phyloP scores from a whole-genome alignment of 2,888 invertebrate genomes.

The Ctena decussata region DNA sequence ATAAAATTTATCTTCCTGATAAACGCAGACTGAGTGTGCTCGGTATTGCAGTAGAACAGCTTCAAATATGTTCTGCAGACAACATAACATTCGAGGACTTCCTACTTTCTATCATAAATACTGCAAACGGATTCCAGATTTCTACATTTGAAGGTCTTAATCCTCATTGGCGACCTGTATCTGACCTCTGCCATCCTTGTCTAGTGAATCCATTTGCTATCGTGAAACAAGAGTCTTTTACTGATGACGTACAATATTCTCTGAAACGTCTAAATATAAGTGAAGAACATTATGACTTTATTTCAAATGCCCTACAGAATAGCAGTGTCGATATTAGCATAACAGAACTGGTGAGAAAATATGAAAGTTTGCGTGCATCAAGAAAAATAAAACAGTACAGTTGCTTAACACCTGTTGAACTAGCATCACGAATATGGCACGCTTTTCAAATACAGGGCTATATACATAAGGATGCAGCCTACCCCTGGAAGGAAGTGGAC shows the following conservation, averaged over 20 bases:
- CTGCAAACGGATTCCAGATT: neutral
- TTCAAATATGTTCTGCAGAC: neutral
- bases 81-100: neutral
- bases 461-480: neutral
- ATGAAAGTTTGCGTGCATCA: neutral
- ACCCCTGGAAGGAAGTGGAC: neutral
- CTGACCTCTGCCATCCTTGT: neutral
- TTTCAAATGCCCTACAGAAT: neutral
- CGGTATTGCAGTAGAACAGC: neutral
- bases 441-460: neutral
- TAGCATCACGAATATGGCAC: neutral
- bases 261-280: neutral
- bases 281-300: neutral
- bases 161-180: neutral
- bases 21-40: neutral
- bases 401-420: neutral
- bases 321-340: neutral
- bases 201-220: neutral
- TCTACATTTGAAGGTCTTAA: neutral
- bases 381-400: neutral
- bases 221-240: neutral
- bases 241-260: neutral
- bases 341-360: neutral
- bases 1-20: neutral
- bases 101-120: neutral